A percentile compares a stretch with the other conserved stretches of the same genome.
Conservation (phyloP, 2,797 vertebrate genomes). For the Eutrigla gurnardus region DNA sequence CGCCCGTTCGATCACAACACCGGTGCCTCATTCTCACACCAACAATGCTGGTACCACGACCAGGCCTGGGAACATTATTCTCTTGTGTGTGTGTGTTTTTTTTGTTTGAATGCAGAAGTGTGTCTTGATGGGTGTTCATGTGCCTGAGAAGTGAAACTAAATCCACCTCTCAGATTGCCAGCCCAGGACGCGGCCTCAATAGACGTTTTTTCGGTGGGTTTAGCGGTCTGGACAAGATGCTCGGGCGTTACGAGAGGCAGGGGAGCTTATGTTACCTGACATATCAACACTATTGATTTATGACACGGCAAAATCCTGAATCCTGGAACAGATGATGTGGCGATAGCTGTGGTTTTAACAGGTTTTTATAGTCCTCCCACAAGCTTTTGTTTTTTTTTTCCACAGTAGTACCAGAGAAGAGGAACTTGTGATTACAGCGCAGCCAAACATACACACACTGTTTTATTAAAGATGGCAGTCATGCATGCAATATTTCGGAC, state of each 20-base stretch:
- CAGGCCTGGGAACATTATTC: slow-evolving; percentile 36
- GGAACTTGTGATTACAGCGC: neutral
- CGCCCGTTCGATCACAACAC: slow-evolving; percentile 30
- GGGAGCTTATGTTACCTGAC: neutral
- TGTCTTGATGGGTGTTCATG: slow-evolving; percentile 16
- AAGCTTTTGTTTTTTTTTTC: neutral
- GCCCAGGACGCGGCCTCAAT: slow-evolving; percentile 23
- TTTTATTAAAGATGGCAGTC: neutral
- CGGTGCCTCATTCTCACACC: slow-evolving; percentile 41
- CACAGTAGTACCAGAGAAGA: neutral
- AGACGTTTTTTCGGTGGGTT: slow-evolving; percentile 10
- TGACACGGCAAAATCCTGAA: no score
- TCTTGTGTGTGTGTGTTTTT: neutral
- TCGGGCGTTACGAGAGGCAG: neutral
- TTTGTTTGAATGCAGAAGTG: slow-evolving; percentile 16
- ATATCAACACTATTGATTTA: no score
- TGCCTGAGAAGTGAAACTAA: slow-evolving; percentile 51
- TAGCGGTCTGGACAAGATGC: neutral
- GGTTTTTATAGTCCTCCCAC: neutral
- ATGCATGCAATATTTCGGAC: neutral
- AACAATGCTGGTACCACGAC: slow-evolving; percentile 44
- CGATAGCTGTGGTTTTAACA: neutral
- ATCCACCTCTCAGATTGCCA: slow-evolving; percentile 40
- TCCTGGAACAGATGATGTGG: neutral
- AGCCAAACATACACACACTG: slow-evolving; percentile 4